Evolutionary conservation across 2,888 invertebrate species (phyloP).

Genomic region (Nasonia oneida): DNA sequence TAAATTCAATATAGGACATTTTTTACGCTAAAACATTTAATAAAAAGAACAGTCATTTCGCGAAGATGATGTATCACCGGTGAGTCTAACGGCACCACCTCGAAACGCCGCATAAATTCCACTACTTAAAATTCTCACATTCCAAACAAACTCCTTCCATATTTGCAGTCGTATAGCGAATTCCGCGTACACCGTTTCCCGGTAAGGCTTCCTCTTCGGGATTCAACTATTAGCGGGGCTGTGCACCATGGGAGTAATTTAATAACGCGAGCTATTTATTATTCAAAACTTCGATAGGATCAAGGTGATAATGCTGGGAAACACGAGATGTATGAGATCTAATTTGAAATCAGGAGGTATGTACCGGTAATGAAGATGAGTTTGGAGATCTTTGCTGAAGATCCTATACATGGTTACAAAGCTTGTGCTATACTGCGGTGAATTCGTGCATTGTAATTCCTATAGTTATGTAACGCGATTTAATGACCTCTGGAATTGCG

Average conservation of each 20-base stretch:
- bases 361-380: constrained; percentile 14
- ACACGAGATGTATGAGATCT: not conserved
- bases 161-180: not conserved
- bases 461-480: not conserved
- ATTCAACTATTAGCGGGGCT: constrained; percentile 26
- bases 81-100: not conserved
- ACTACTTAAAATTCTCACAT: not conserved
- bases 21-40: not conserved
- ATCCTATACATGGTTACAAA: not conserved
- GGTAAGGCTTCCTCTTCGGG: constrained; percentile 2
- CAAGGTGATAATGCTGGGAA: not conserved
- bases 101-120: constrained; percentile 5
- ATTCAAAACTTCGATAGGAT: constrained; percentile 5
- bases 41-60: not conserved
- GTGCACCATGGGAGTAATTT: constrained; percentile 7
- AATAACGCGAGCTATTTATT: constrained; percentile 23
- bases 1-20: constrained; percentile 1
- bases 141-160: not conserved
- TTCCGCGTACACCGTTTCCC: not conserved
- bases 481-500: not conserved
- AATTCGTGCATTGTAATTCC: not conserved
- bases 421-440: not conserved
- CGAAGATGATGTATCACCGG: not conserved
- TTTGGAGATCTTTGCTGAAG: not conserved
- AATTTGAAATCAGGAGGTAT: not conserved